These are phyloP conservation scores for Dendrocincla fuliginosa DNA, from an alignment of 2,797 vertebrate species.

Conservation along the genomic window DNA sequence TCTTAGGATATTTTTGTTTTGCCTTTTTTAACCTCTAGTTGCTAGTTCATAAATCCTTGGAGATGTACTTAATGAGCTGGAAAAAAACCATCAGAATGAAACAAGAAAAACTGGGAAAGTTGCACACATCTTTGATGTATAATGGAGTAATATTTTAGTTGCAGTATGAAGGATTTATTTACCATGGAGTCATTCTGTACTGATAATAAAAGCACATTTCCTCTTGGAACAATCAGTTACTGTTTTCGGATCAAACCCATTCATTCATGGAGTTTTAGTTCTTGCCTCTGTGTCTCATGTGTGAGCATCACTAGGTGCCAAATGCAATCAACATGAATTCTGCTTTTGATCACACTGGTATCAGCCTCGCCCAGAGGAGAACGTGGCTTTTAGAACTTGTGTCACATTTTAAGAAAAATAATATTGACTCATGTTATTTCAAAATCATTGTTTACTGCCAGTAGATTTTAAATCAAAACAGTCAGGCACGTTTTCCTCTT, in stretches of 20 bases:
- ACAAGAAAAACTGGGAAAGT: background rate
- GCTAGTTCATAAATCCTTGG: background rate
- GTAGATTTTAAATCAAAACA: conserved; percentile 39
- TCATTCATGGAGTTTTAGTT: conserved; percentile 24
- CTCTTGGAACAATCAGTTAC: conserved; percentile 4
- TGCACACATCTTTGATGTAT: background rate
- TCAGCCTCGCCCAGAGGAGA: background rate
- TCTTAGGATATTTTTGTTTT: background rate
- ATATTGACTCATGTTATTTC: conserved; percentile 45
- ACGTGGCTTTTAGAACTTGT: conserved; percentile 28
- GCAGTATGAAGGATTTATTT: conserved; percentile 31
- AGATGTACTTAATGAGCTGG: background rate
- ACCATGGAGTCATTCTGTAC: background rate
- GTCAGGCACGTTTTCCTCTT: background rate
- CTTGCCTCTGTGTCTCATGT: background rate
- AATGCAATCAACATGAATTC: conserved; percentile 20
- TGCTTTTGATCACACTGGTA: conserved; percentile 24
- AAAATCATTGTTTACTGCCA: conserved; percentile 47
- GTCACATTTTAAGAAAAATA: conserved; percentile 21
- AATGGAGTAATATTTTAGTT: conserved; percentile 24
- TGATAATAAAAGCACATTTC: conserved; percentile 46
- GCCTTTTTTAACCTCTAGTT: background rate
- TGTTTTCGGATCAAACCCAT: conserved; percentile 9
- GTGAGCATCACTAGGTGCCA: background rate
- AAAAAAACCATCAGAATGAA: background rate